These are phyloP conservation scores for Thinocorus orbignyianus DNA, from an alignment of 2,113 vertebrate genomes.

Conservation along the genomic window DNA sequence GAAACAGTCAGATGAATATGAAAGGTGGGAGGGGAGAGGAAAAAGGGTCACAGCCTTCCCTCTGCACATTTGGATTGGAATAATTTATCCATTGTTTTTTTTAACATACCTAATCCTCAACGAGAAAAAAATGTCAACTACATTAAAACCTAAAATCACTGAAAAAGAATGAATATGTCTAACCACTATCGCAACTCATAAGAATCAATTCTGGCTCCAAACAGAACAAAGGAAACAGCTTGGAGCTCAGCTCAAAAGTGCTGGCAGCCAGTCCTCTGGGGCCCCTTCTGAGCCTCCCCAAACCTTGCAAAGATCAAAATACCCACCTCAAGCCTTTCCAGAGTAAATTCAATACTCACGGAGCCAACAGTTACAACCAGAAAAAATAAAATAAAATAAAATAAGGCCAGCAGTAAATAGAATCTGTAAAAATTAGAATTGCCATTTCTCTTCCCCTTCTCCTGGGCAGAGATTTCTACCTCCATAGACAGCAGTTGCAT, in stretches of 20 bases:
- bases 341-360: not conserved
- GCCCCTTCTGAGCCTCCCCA: not conserved
- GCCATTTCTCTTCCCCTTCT: not conserved
- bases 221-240: not conserved
- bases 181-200: not conserved
- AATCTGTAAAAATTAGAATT: not conserved
- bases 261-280: not conserved
- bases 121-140: not conserved
- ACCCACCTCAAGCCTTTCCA: not conserved
- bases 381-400: not conserved
- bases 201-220: not conserved
- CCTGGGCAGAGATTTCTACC: not conserved
- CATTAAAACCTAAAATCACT: not conserved
- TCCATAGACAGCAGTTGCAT: not conserved
- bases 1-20: not conserved
- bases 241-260: not conserved
- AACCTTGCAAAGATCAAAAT: not conserved
- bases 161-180: not conserved
- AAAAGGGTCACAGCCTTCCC: not conserved
- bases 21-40: not conserved
- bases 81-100: not conserved
- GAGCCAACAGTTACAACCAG: not conserved
- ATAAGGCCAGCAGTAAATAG: not conserved
- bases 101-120: not conserved
- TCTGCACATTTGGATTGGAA: not conserved